Conservation (phyloP, 2,113 vertebrate species). For the Brevimyrus niger region DNA sequence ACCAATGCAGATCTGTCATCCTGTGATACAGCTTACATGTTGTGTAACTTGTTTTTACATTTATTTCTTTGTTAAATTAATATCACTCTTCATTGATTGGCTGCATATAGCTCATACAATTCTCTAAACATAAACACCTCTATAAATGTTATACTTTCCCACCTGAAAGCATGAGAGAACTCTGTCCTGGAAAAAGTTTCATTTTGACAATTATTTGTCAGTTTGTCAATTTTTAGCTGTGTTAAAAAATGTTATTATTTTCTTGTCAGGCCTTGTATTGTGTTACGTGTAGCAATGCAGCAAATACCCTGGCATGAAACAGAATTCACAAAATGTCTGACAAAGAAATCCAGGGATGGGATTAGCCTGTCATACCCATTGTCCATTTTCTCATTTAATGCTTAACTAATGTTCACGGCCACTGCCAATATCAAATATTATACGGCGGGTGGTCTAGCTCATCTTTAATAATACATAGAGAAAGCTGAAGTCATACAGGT, state of each 20-base stretch:
- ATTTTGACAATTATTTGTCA: neutral
- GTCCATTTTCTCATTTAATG: neutral
- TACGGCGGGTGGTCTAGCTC: neutral
- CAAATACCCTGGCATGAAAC: neutral
- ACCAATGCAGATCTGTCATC: neutral
- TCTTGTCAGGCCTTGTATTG: neutral
- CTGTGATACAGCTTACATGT: neutral
- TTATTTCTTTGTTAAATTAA: neutral
- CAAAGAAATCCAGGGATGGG: neutral
- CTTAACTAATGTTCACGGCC: neutral
- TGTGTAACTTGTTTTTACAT: neutral
- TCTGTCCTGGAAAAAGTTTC: neutral
- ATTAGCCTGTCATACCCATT: neutral
- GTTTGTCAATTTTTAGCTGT: neutral
- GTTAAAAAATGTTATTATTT: neutral
- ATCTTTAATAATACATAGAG: neutral
- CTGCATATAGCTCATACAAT: neutral
- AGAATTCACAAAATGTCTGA: neutral
- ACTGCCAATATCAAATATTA: neutral
- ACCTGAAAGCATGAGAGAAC: neutral
- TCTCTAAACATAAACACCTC: neutral
- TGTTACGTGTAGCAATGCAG: neutral
- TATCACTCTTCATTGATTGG: neutral
- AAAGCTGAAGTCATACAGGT: neutral
- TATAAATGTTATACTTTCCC: neutral